Evolutionary conservation across 2,888 invertebrate genomes (phyloP).

Genomic region (Dasypolia templi): DNA sequence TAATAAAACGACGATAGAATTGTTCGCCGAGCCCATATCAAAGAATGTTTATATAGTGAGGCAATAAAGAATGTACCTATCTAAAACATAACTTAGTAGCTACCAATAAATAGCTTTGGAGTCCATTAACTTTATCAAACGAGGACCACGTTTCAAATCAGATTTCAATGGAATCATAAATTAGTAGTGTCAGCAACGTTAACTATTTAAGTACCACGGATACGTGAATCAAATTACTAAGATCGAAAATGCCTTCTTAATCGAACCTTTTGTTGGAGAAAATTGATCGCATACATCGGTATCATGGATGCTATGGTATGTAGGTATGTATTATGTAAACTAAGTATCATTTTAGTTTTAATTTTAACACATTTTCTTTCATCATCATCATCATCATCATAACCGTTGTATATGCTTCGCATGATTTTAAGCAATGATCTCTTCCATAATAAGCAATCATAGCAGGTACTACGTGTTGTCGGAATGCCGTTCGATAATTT

Average conservation of each 20-base stretch:
- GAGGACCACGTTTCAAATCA: slow-evolving; percentile 70
- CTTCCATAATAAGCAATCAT: background rate
- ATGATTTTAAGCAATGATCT: background rate
- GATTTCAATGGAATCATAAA: slow-evolving; percentile 78
- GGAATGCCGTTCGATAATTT: background rate
- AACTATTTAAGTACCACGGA: slow-evolving; percentile 67
- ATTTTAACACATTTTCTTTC: background rate
- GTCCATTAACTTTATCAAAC: slow-evolving; percentile 67
- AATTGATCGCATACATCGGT: slow-evolving; percentile 68
- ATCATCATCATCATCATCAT: too few relatives aligned
- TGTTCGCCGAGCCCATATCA: slow-evolving; percentile 32
- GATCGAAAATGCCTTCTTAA: slow-evolving; percentile 71
- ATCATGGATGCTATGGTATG: slow-evolving; percentile 23
- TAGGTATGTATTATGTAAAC: background rate
- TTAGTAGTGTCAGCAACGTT: slow-evolving; percentile 72
- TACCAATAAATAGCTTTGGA: slow-evolving; percentile 58
- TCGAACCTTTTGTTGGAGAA: slow-evolving; percentile 72
- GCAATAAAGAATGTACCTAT: slow-evolving; percentile 53
- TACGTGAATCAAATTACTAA: slow-evolving; percentile 74
- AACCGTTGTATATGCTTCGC: background rate
- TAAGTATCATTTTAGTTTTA: background rate
- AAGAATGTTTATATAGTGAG: slow-evolving; percentile 46
- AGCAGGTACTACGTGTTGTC: background rate
- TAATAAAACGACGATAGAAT: slow-evolving; percentile 25
- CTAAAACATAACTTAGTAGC: slow-evolving; percentile 59